These are phyloP conservation scores for Drosophila fulvimacula DNA, from an alignment of 2,888 invertebrate genomes.

Conservation along the genomic window DNA sequence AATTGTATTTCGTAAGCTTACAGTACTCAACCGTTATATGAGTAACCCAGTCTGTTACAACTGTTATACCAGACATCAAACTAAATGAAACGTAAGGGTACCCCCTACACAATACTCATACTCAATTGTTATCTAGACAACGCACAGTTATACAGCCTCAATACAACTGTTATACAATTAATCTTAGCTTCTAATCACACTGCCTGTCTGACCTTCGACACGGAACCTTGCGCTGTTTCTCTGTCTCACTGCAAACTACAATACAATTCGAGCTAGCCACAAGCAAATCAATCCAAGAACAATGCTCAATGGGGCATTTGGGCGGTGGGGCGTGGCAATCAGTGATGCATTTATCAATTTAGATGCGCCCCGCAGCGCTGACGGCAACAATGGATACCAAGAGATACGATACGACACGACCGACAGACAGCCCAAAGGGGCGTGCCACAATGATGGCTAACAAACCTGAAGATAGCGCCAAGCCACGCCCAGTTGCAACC, in stretches of 20 bases:
- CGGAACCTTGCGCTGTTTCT: background rate
- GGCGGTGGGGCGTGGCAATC: slow-evolving; percentile 1
- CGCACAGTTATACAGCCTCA: slow-evolving; percentile 1
- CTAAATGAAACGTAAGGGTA: background rate
- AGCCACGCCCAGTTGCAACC: slow-evolving; percentile 23
- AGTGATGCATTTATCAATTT: slow-evolving; percentile 75
- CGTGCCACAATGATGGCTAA: slow-evolving; percentile 64
- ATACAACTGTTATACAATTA: slow-evolving; percentile 25
- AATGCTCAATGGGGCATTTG: slow-evolving; percentile 23
- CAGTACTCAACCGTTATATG: background rate
- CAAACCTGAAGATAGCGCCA: slow-evolving; percentile 61
- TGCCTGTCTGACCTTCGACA: slow-evolving; percentile 11
- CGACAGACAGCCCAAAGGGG: slow-evolving; percentile 36
- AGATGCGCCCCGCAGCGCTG: slow-evolving; percentile 66
- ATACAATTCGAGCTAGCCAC: slow-evolving; percentile 20
- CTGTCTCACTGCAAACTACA: background rate
- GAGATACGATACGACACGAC: slow-evolving; percentile 66
- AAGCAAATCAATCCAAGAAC: slow-evolving; percentile 39
- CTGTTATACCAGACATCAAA: background rate
- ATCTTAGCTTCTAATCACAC: slow-evolving; percentile 1
- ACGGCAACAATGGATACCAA: slow-evolving; percentile 61
- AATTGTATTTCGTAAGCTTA: background rate
- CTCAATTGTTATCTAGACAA: too few species aligned
- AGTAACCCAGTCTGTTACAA: background rate
- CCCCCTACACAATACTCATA: too few species aligned